Evolutionary conservation across 1,140 invertebrate species (phyloP), one percentile per base, ranked within the genome.

Genomic region (Tenebrio molitor): DNA sequence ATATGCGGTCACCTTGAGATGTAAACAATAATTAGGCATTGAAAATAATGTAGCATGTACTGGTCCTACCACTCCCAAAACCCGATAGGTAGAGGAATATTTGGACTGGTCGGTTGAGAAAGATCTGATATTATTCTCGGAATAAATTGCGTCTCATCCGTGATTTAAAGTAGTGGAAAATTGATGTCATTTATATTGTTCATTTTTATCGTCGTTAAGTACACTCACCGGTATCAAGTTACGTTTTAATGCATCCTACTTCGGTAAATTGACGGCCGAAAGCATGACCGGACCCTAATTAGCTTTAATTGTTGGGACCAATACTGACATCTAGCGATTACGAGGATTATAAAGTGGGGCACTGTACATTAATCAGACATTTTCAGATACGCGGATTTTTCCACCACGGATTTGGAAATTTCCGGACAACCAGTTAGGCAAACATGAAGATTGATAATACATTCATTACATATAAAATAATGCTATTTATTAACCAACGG

Each of bases 1-100:
- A 74, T 74, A 76, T 75, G 44, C 72, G 72, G 74, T 76, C 74
- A 76, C 74, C 74, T 76, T 76, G 74, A 76, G 74, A 73, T 76
- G 74, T 76, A 76, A 76, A 76, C 74, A 76, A 76, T 74, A 76
- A 76, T 76, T 76, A 76, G 74, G 74, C 72, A 74, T 74, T 74
- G 72, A 76, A 76, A 75, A 74, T 76, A 76, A 76, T 71, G 74
- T 71, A 74, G 71, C 74, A 75, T 74, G 72, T 65, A 71, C 72
- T 73, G 72, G 73, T 75, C 69, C 65, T 69, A 72, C 73, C 70
- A 72, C 73, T 72, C 69, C 70, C 73, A 72, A 66, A 66, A 65
- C 21, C 23, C 50, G 50, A 58, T 58, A 58, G 69, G 36, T 39
- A 64, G 42, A 74, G 8, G 73, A 64, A 58, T 71, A 71, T 71